These are phyloP conservation scores for Latrodectus geometricus DNA, from an alignment of 1,140 invertebrate genomes.

Conservation along the genomic window DNA sequence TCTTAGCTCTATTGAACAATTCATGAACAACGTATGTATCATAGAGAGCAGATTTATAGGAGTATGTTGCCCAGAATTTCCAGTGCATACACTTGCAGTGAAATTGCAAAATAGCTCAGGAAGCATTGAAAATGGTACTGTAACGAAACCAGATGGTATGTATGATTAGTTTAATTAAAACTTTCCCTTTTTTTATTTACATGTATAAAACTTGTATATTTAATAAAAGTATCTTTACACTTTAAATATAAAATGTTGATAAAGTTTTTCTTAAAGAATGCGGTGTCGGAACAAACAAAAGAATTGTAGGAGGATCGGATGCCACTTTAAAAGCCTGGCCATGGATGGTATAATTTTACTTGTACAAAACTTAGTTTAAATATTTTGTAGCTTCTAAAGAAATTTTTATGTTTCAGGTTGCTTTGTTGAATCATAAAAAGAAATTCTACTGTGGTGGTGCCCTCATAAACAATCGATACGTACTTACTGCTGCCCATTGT, in stretches of 20 bases:
- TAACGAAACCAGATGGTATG: background rate
- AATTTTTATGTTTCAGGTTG: conserved; percentile 26
- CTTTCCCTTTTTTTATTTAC: no score
- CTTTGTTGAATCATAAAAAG: conserved; percentile 22
- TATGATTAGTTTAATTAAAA: background rate
- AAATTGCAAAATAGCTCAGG: background rate
- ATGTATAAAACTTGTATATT: no score
- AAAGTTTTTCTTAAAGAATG: conserved; percentile 38
- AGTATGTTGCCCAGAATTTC: conserved; percentile 75
- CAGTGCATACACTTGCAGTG: background rate
- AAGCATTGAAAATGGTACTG: background rate
- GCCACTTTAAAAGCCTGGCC: conserved; percentile 81
- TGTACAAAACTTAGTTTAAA: background rate
- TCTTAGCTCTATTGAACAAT: conserved; percentile 72
- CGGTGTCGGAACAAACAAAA: conserved; percentile 47
- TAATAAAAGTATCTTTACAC: no score
- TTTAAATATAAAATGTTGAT: background rate
- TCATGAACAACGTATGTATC: conserved; percentile 77
- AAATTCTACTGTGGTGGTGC: conserved; percentile 74
- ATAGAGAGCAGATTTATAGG: conserved; percentile 74
- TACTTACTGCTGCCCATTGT: conserved; percentile 66
- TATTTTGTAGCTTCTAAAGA: background rate
- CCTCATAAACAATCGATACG: conserved; percentile 65
- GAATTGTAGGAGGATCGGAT: conserved; percentile 75
- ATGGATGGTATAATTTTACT: conserved; percentile 78